Evolutionary conservation across 2,888 invertebrate species (phyloP), one percentile per base, ranked within the genome.

Genomic region (Orthosia cruda): DNA sequence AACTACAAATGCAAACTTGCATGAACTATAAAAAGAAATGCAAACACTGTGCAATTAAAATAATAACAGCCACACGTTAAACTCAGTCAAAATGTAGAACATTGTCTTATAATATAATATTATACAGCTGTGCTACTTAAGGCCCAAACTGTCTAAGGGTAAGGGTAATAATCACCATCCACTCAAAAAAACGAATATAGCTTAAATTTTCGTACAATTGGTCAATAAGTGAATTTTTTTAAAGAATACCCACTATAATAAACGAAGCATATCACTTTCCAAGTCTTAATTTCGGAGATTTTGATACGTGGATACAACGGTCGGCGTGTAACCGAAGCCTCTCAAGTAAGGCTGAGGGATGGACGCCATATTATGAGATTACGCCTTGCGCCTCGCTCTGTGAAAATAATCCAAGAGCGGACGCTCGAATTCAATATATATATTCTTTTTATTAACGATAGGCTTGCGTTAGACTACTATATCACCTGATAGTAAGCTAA

Each of bases 361-460:
- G 72, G 72, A 58, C 62, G 80, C 71, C 64, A 74, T 87, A 84
- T 86, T 87, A 90, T 87, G 86, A 84, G 89, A 91, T 91, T 89
- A 90, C 83, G 62, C 68, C 77, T 84, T 83, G 84, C 83, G 84
- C 79, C 71, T 32, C 80, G 77, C 66, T 69, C 78, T 74, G 67
- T 69, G 74, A 65, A 77, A 75, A 75, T 83, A 87, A 82, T 85
- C 83, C 84, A 70, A 65, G 81, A 77, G 66, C 69, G 71, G 82
- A 74, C 77, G 79, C 58, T 62, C 68, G 68, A 84, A 82, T 85
- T 81, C 68, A 67, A 58, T 72, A 73, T 84, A 86, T 73, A 79
- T 84, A 40, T 40, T 40, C n/a, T 40, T 40, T 40, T 40, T 40
- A 40, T 40, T 40, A 40, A 40, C 40, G 40, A 40, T 40, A 40